Percentiles rank a stretch among this genome's conserved stretches.
phyloP scores from a whole-genome alignment of 2,888 invertebrate genomes.

The Onchidella celtica region DNA sequence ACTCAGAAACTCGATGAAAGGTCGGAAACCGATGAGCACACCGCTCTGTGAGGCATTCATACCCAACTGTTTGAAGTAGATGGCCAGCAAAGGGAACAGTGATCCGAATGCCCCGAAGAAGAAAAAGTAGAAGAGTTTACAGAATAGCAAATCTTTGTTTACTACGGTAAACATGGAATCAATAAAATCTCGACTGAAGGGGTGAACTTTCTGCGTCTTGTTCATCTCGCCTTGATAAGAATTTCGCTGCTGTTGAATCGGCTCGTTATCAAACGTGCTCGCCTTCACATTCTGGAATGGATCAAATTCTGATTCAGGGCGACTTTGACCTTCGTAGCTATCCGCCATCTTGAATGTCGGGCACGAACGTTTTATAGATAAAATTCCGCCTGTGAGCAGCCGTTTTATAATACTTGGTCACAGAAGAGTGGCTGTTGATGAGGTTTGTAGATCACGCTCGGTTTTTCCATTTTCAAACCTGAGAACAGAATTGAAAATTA shows the following conservation, averaged over 20 bases:
- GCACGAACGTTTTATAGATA: background rate
- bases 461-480: no score
- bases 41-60: conserved; percentile 99
- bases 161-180: conserved; percentile 71
- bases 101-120: conserved; percentile 99
- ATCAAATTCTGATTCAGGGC: conserved; percentile 28
- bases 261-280: conserved; percentile 12
- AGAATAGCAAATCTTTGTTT: conserved; percentile 86
- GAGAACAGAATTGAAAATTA: no score
- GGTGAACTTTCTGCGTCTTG: conserved; percentile 1
- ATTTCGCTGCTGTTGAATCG: background rate
- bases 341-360: conserved; percentile 8
- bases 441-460: no score
- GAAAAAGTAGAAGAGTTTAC: conserved; percentile 99
- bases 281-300: conserved; percentile 27
- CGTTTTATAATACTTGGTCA: no score
- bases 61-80: conserved; percentile 99
- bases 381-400: background rate
- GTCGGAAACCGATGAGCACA: conserved; percentile 91
- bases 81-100: conserved; percentile 96
- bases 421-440: no score
- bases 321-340: conserved; percentile 5
- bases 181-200: conserved; percentile 65
- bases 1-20: conserved; percentile 97
- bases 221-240: background rate